Percentiles rank a stretch among this genome's conserved stretches.
These are phyloP conservation scores for Allygus modestus DNA, from an alignment of 2,888 invertebrate genomes.

Conservation along the genomic window DNA sequence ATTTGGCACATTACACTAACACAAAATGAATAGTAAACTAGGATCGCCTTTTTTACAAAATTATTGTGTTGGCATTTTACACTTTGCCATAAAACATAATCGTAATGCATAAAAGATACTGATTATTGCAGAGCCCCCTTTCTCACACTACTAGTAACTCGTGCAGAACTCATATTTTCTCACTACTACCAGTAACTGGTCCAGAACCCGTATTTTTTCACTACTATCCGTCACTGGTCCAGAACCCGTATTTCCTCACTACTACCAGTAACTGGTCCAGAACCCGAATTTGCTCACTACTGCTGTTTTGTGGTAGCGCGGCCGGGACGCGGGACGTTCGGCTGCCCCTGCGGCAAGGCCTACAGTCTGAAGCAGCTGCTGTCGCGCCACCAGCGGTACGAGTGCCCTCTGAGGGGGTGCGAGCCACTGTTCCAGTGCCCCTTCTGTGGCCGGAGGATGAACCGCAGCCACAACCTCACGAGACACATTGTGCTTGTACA, in stretches of 20 bases:
- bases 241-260: no score
- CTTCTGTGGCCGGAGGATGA: constrained; percentile 69
- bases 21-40: no score
- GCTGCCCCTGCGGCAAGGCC: constrained; percentile 69
- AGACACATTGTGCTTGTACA: constrained; percentile 71
- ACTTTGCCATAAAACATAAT: no score
- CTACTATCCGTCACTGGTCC: no score
- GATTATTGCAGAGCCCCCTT: no score
- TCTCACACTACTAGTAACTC: no score
- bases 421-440: constrained; percentile 75
- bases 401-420: constrained; percentile 67
- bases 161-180: no score
- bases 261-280: not conserved
- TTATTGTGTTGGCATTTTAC: no score
- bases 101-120: no score
- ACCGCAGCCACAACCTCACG: constrained; percentile 74
- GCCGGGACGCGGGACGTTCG: not conserved
- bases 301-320: not conserved
- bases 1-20: no score
- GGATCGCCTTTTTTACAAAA: no score
- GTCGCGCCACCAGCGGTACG: constrained; percentile 70
- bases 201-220: not conserved
- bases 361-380: constrained; percentile 51
- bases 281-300: not conserved
- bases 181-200: no score